Evolutionary conservation across 2,888 invertebrate genomes (phyloP).

Genomic region (Drosophila longiperda): DNA sequence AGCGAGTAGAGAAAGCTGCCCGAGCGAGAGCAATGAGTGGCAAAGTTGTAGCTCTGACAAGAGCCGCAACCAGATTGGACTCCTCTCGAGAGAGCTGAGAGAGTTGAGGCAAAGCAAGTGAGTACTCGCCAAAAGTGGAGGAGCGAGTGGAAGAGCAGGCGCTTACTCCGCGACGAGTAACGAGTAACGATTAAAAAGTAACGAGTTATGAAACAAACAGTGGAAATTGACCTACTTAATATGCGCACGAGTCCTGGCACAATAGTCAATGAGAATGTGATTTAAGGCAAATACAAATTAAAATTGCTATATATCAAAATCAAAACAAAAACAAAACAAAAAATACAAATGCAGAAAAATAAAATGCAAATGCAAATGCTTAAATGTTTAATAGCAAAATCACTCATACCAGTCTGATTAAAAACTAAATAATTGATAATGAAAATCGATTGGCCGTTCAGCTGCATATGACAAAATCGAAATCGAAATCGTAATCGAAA

Average conservation of each 20-base stretch:
- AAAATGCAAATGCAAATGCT: conserved; percentile 11
- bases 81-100: background rate
- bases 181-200: conserved; percentile 5
- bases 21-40: conserved; percentile 1
- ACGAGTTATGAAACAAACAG: background rate
- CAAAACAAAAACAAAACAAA: too few species aligned
- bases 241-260: conserved; percentile 7
- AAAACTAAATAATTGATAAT: conserved; percentile 32
- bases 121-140: background rate
- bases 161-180: background rate
- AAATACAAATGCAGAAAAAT: conserved; percentile 8
- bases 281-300: conserved; percentile 13
- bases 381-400: conserved; percentile 18
- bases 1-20: conserved; percentile 8
- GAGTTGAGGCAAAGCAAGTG: background rate
- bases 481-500: conserved; percentile 31
- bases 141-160: background rate
- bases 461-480: conserved; percentile 48
- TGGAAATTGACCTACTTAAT: background rate
- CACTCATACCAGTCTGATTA: conserved; percentile 26
- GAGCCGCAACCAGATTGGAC: background rate
- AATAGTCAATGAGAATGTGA: conserved; percentile 14
- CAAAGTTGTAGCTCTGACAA: background rate
- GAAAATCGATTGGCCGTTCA: conserved; percentile 40
- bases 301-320: conserved; percentile 11